Conservation (phyloP, 2,797 vertebrate genomes). For the Steatocranus sp. region DNA sequence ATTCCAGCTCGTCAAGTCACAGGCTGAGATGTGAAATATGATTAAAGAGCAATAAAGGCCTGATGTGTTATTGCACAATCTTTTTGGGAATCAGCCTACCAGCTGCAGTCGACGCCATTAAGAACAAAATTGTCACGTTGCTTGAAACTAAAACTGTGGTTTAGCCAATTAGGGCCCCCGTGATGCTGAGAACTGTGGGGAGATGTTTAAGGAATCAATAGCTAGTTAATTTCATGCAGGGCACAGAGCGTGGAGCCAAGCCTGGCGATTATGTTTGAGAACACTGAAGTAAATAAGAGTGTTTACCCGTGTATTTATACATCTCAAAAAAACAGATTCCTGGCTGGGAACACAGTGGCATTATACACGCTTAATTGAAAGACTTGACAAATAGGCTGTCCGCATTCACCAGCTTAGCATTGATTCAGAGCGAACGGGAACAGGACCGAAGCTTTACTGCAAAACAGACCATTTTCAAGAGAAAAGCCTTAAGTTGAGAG, state of each 20-base stretch:
- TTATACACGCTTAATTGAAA: constrained; percentile 57
- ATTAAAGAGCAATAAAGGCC: constrained; percentile 14
- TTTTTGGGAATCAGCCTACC: neutral
- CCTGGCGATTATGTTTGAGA: constrained; percentile 60
- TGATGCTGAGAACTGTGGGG: constrained; percentile 31
- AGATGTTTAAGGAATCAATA: constrained; percentile 60
- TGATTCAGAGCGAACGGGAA: constrained; percentile 30
- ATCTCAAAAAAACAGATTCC: constrained; percentile 53
- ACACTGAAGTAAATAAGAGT: constrained; percentile 56
- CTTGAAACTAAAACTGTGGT: constrained; percentile 15
- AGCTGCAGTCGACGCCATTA: neutral
- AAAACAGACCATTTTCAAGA: constrained; percentile 23
- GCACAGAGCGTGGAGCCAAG: constrained; percentile 49
- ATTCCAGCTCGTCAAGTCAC: constrained; percentile 20
- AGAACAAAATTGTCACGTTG: constrained; percentile 16
- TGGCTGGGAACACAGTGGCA: constrained; percentile 29
- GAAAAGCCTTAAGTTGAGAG: constrained; percentile 17
- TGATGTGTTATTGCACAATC: neutral
- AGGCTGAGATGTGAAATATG: constrained; percentile 30
- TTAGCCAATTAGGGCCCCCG: constrained; percentile 36
- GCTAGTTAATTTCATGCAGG: constrained; percentile 64
- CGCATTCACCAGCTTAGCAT: constrained; percentile 40
- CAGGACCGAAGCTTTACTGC: constrained; percentile 5
- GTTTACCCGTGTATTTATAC: constrained; percentile 62
- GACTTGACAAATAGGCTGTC: constrained; percentile 59